These are phyloP conservation scores for Phenganax subtilis DNA, from an alignment of 92 coral and sea anemone genomes.

Conservation along the genomic window DNA sequence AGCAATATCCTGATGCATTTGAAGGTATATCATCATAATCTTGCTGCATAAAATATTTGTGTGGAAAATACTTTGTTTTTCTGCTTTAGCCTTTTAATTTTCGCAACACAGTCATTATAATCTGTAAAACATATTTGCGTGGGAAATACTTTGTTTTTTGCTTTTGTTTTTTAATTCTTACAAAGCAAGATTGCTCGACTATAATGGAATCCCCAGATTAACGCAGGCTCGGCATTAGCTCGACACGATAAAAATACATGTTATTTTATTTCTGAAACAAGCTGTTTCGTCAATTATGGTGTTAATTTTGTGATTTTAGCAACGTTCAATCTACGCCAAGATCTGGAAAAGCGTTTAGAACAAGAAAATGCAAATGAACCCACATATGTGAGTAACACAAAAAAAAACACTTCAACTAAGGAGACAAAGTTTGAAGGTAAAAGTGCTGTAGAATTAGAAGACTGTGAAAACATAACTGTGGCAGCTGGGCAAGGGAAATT, in stretches of 20 bases:
- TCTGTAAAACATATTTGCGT: no score
- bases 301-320: conserved; percentile 13
- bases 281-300: not conserved
- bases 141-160: no score
- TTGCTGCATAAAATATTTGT: not conserved
- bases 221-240: not conserved
- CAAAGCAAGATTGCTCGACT: no score
- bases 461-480: not conserved
- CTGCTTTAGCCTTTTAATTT: no score
- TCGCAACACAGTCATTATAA: no score
- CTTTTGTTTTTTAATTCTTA: no score
- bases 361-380: conserved; percentile 18
- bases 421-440: not conserved
- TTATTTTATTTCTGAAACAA: not conserved
- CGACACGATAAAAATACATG: not conserved
- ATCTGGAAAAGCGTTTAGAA: conserved; percentile 18
- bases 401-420: not conserved
- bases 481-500: no score
- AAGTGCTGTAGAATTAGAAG: not conserved
- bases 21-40: conserved; percentile 42
- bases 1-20: conserved; percentile 78
- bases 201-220: no score
- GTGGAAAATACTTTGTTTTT: no score
- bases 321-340: conserved; percentile 32
- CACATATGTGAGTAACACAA: not conserved